Evolutionary conservation across 2,113 vertebrate genomes (phyloP), one percentile per base, ranked within the genome.

Genomic region (Pelecanus crispus): DNA sequence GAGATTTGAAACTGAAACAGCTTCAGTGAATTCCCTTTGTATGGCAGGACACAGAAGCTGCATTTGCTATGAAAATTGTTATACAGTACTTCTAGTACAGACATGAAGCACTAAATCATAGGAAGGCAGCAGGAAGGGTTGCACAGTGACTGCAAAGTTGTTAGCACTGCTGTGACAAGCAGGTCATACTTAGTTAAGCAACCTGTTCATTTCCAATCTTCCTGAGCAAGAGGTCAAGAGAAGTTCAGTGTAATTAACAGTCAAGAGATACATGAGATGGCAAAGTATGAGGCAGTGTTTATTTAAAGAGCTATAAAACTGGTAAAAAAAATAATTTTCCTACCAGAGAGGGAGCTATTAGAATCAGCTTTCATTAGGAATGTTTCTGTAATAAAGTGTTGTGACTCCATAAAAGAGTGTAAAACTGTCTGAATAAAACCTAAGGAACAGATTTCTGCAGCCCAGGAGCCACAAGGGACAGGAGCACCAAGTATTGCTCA

Each of bases 361-460:
- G 71, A 71, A 81, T 74, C 53, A 36, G 15, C 21, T 90, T 89
- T 85, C 0, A 0, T 79, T 50, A 52, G 73, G 66, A 87, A 92
- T 82, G 68, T 61, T 91, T 68, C 72, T 66, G 26, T 81, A 96
- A 87, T 93, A 73, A 84, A 59, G 24, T 16, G 58, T 22, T 47
- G 56, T 0, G 0, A 85, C 73, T 81, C 65, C 44, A 52, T 86
- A 94, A 91, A 91, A 81, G 20, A 29, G 24, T 42, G 52, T 93
- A 95, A 95, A 95, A 29, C 38, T 94, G 68, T 67, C 82, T 81
- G 62, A 92, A 66, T 72, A 85, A 90, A 92, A 65, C 38, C 36
- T 36, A 56, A 26, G 47, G 56, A 92, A 47, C 8, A 84, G 92
- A 90, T 95, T 93, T 92, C 63, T 90, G 28, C 67, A 81, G 84